phyloP scores from a whole-genome alignment of 2,888 invertebrate species.

The Coelinius sp. region DNA sequence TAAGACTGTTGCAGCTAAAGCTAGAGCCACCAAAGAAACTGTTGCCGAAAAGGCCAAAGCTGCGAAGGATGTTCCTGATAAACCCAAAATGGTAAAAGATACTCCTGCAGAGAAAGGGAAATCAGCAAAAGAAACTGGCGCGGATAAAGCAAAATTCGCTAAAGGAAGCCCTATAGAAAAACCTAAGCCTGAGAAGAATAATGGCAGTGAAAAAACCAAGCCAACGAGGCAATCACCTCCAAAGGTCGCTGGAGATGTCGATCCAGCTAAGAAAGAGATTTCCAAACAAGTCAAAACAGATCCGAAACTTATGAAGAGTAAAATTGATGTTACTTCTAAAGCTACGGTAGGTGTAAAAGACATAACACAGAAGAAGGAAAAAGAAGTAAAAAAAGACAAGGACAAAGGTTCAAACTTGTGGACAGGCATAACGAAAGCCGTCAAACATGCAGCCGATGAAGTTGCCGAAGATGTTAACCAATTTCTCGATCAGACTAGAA shows the following conservation, averaged over 20 bases:
- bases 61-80: conserved; percentile 30
- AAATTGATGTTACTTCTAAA: conserved; percentile 32
- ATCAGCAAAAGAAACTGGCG: conserved; percentile 59
- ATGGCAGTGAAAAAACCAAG: conserved; percentile 4
- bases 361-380: conserved; percentile 28
- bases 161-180: conserved; percentile 36
- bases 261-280: conserved; percentile 68
- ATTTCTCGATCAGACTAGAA: conserved; percentile 49
- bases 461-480: conserved; percentile 49
- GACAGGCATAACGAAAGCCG: conserved; percentile 54
- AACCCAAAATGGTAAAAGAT: conserved; percentile 26
- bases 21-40: conserved; percentile 39
- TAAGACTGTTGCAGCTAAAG: conserved; percentile 40
- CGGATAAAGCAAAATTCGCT: conserved; percentile 15
- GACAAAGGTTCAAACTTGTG: conserved; percentile 47
- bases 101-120: conserved; percentile 18
- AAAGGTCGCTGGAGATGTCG: conserved; percentile 64
- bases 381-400: conserved; percentile 46
- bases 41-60: conserved; percentile 23
- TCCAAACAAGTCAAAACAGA: conserved; percentile 69
- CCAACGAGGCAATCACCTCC: conserved; percentile 34
- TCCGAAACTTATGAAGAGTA: conserved; percentile 32
- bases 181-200: not conserved
- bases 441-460: conserved; percentile 51
- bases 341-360: conserved; percentile 32